Evolutionary conservation across 2,888 invertebrate genomes (phyloP), one percentile per base, ranked within the genome.

Genomic region (Luperina nickerlii): DNA sequence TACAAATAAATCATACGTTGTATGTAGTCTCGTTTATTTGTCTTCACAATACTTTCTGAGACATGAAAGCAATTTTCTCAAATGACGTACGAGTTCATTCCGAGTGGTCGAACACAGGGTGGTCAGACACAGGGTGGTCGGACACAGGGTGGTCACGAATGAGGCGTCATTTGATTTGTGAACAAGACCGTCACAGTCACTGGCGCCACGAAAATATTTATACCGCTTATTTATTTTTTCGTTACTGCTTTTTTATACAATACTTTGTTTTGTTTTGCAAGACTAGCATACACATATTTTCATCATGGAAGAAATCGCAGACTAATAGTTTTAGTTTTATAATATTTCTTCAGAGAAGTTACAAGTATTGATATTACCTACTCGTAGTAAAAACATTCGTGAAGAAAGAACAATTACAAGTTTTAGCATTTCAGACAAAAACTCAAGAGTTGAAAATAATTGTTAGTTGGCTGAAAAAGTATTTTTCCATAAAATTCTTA

Each of bases 31-130:
- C 8, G 2, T 48, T 65, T 73, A 38, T 81, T 81, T 72, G 6
- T 72, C 15, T 57, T 62, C 27, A 65, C 27, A 68, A 65, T 83
- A 81, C 51, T 69, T 73, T 79, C 84, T 13, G 38, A 32, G 72
- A 74, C 57, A 82, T 60, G 66, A 70, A 83, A 83, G 66, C 82
- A 63, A 74, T 85, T 82, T 81, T 48, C 24, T 67, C 57, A 63
- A 63, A 82, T 74, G 57, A 70, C 60, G 27, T 38, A 65, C n/a
- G 54, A 45, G 38, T 69, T 54, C 69, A 18, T n/a, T 57, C n/a
- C 24, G 24, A 72, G 38, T 38, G 66, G 71, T n/a, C 74, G 68
- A 51, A 27, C 32, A 32, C 32, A 32, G 32, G 32, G 32, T 32
- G 66, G 71, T n/a, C 74, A 72, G 57, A 27, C 32, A 32, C 32